phyloP scores from a whole-genome alignment of 2,888 invertebrate species.

The Cinara cedri region DNA sequence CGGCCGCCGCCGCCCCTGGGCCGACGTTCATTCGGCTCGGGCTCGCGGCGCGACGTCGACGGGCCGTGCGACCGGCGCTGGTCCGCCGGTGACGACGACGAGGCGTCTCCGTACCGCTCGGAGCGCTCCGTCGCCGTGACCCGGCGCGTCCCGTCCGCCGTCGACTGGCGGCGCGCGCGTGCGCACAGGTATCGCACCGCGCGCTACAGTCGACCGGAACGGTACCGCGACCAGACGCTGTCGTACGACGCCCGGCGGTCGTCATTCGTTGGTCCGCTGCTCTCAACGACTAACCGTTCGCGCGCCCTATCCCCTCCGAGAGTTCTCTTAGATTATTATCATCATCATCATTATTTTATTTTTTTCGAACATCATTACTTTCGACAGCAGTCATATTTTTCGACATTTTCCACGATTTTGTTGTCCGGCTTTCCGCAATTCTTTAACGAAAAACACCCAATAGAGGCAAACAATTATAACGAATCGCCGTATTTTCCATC shows the following conservation, averaged over 20 bases:
- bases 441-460: too few relatives aligned
- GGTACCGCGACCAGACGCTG: constrained; percentile 8
- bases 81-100: neutral
- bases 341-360: neutral
- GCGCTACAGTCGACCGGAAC: constrained; percentile 38
- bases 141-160: constrained; percentile 3
- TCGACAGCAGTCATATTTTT: neutral
- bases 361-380: neutral
- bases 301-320: neutral
- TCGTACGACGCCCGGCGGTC: constrained; percentile 12
- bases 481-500: neutral
- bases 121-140: constrained; percentile 23
- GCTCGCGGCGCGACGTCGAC: neutral
- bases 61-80: neutral
- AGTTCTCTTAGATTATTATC: too few relatives aligned
- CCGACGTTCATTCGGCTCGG: neutral
- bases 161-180: constrained; percentile 12
- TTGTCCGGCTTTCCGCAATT: too few relatives aligned
- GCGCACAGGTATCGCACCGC: constrained; percentile 53
- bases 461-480: neutral
- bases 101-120: constrained; percentile 12
- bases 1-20: constrained; percentile 5
- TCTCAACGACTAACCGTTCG: constrained; percentile 6
- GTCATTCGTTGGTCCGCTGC: constrained; percentile 50
- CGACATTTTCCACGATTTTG: too few relatives aligned